Base-by-base conservation (phyloP, 1,140 invertebrate genomes). In the Drosophila mauritiana region DNA sequence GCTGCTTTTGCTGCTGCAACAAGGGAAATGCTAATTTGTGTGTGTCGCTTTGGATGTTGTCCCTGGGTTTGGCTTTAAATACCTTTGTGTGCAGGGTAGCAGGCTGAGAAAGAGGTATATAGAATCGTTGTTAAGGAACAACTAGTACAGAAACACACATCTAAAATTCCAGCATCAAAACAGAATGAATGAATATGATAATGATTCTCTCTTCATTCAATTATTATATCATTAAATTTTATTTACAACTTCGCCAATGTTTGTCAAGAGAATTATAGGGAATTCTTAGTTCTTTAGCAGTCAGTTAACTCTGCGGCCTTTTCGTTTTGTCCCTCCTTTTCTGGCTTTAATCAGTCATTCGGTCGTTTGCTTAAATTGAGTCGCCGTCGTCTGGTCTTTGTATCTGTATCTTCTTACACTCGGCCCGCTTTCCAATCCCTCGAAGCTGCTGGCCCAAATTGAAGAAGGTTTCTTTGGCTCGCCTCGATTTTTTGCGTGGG, bases 11-110 rank as follows among this genome's bases (percentile, higher is more conserved):
- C 59, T 70, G 81, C 63, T 65, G 73, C 80, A 69, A 88, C 80
- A 88, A 88, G 84, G 84, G 80, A 88, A 88, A 88, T 88, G 84
- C 84, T 89, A 88, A 88, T 88, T 88, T 88, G 84, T 83, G 84
- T 89, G 70, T 80, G 85, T 89, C 72, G 75, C 79, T 89, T 77
- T 72, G 64, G 76, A 62, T 49, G 51, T 69, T 70, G 77, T 69
- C 62, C 49, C 57, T 55, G 58, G 58, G 51, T 42, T 76, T 59
- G 70, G 73, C 54, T 48, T 81, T 68, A 51, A 73, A 56, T 51
- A 73, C 56, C 72, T 67, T 64, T 43, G 51, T 45, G 15, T 20
- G 22, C 46, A 62, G 59, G 59, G 81, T 78, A 84, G 51, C 53
- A 1, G 11, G 0, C 13, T 11, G 13, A 15, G 4, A 12, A 5